Evolutionary conservation across 2,888 invertebrate species (phyloP).

Genomic region (Campopleginae sp.): DNA sequence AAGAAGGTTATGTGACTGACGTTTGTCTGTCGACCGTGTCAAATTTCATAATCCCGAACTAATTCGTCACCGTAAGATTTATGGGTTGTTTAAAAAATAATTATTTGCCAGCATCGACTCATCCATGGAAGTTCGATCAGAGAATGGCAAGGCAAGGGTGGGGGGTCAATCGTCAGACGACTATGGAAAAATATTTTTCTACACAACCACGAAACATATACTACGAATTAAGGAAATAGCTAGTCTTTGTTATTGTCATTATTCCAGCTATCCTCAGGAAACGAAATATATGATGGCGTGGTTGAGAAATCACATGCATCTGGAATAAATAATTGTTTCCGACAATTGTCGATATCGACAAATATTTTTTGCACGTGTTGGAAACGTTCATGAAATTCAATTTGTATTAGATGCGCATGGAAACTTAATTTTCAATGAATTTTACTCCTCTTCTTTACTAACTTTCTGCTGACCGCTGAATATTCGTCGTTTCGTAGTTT

Average conservation of each 20-base stretch:
- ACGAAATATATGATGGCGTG: background rate
- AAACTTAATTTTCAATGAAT: background rate
- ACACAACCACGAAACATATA: no score
- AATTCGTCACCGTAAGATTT: background rate
- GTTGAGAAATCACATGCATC: conserved; percentile 23
- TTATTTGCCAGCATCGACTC: background rate
- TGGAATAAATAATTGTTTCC: conserved; percentile 44
- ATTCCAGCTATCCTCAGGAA: background rate
- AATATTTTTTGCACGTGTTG: background rate
- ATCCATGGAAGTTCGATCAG: background rate
- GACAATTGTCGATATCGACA: conserved; percentile 39
- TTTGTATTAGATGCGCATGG: conserved; percentile 22
- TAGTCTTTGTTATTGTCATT: conserved; percentile 5
- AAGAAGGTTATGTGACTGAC: conserved; percentile 16
- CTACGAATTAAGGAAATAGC: background rate
- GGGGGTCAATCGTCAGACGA: background rate
- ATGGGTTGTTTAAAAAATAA: background rate
- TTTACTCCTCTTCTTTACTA: no score
- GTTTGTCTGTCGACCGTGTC: background rate
- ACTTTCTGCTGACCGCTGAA: background rate
- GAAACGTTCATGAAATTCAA: background rate
- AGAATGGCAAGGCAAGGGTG: background rate
- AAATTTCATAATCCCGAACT: background rate
- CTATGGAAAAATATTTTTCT: background rate
- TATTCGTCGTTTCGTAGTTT: background rate